These are phyloP conservation scores for Crematogaster levior DNA, from an alignment of 2,888 invertebrate genomes.

Conservation along the genomic window DNA sequence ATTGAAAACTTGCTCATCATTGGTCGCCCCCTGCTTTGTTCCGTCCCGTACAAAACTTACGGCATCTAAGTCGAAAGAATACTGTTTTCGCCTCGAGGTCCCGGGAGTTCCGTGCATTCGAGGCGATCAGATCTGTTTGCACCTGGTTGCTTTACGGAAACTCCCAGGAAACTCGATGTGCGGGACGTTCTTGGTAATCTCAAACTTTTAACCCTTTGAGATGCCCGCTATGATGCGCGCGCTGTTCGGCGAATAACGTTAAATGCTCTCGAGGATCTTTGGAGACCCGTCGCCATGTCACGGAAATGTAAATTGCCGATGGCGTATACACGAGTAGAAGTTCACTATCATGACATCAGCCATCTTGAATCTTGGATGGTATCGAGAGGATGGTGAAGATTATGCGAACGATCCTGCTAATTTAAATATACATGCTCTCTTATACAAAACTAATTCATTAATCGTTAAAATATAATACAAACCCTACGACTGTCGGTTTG, in stretches of 20 bases:
- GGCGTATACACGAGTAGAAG: conserved; percentile 2
- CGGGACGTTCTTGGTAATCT: conserved; percentile 43
- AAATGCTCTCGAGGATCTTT: conserved; percentile 50
- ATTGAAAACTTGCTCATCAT: conserved; percentile 49
- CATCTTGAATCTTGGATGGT: not conserved
- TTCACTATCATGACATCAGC: not conserved
- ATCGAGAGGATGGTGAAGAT: not conserved
- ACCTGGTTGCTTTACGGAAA: conserved; percentile 45
- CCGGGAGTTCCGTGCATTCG: conserved; percentile 27
- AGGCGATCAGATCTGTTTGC: conserved; percentile 45
- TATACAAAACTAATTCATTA: not conserved
- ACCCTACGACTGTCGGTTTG: not conserved
- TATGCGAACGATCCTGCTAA: not conserved
- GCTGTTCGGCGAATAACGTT: conserved; percentile 44
- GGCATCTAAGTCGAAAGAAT: conserved; percentile 46
- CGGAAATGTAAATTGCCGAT: conserved; percentile 24
- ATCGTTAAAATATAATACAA: not conserved
- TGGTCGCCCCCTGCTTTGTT: conserved; percentile 20
- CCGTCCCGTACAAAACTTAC: conserved; percentile 14
- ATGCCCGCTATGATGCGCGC: conserved; percentile 1
- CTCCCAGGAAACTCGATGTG: conserved; percentile 46
- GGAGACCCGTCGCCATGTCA: conserved; percentile 1
- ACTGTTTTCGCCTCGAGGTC: conserved; percentile 23
- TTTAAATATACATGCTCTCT: not conserved
- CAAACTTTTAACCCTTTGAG: conserved; percentile 53